Evolutionary conservation across 2,888 invertebrate genomes (phyloP).

Genomic region (Drosophila differens): DNA sequence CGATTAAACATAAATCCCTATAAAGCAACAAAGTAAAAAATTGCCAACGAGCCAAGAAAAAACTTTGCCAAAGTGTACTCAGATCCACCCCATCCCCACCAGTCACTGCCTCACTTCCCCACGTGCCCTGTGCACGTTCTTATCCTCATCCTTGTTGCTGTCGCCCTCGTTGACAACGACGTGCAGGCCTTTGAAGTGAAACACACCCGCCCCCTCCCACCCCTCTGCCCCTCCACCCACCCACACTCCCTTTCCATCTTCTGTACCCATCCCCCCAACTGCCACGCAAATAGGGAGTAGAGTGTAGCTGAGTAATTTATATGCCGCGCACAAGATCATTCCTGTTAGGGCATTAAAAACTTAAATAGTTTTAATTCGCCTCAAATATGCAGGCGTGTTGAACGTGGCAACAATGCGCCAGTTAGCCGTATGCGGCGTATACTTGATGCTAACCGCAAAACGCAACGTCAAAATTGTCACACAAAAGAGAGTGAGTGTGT

Average conservation of each 20-base stretch:
- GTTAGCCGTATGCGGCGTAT: constrained; percentile 48
- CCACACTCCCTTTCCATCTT: accelerated
- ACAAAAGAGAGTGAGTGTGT: not conserved
- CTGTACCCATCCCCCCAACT: too few relatives aligned
- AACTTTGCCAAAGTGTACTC: constrained; percentile 76
- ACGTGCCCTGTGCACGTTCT: constrained; percentile 37
- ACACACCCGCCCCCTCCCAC: not conserved
- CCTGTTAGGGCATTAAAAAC: constrained; percentile 79
- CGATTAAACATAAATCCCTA: constrained; percentile 80
- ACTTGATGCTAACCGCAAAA: constrained; percentile 34
- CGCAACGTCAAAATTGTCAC: constrained; percentile 17
- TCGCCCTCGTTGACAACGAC: constrained; percentile 58
- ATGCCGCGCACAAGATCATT: constrained; percentile 78
- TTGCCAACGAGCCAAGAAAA: constrained; percentile 79
- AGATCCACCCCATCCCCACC: constrained; percentile 41
- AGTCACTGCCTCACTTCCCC: not conserved
- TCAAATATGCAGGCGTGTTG: constrained; percentile 60
- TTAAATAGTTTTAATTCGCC: constrained; percentile 80
- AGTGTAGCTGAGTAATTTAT: constrained; percentile 66
- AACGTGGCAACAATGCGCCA: constrained; percentile 31
- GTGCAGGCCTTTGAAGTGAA: constrained; percentile 71
- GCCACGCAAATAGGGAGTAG: not conserved
- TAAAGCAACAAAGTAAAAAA: constrained; percentile 80
- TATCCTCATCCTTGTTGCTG: constrained; percentile 50
- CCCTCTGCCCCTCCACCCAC: too few relatives aligned